Evolutionary conservation across 2,113 vertebrate genomes (phyloP).

Genomic region (Phalacrocorax pelagicus): DNA sequence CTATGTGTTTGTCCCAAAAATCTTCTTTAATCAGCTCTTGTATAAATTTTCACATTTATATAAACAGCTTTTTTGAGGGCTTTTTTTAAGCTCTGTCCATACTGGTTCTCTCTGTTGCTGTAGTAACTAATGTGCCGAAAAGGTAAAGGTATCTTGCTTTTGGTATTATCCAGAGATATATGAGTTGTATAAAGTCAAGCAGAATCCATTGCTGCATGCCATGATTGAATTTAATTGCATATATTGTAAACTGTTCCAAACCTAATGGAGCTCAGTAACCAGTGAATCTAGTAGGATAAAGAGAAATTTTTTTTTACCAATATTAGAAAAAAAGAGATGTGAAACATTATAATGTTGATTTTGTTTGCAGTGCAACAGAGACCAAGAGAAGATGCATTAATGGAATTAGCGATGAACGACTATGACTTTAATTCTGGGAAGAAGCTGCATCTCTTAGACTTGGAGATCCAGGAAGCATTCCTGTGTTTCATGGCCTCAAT

Average conservation of each 20-base stretch:
- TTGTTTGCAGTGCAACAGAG: slow-evolving; percentile 86
- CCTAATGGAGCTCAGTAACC: neutral
- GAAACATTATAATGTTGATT: neutral
- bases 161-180: neutral
- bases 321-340: neutral
- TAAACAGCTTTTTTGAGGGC: neutral
- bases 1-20: neutral
- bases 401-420: slow-evolving; percentile 88
- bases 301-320: neutral
- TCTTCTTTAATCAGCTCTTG: neutral
- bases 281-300: neutral
- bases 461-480: slow-evolving; percentile 98
- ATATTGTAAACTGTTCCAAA: neutral
- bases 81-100: neutral
- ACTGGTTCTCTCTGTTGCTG: neutral
- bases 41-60: neutral
- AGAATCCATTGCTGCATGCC: neutral
- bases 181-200: neutral
- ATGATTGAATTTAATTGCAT: neutral
- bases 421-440: slow-evolving; percentile 88
- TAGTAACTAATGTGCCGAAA: neutral
- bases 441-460: slow-evolving; percentile 88
- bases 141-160: neutral
- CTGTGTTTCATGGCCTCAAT: slow-evolving; percentile 97
- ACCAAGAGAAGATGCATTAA: slow-evolving; percentile 88